A percentile compares a stretch with the other conserved stretches of the same genome.
Conservation (phyloP, 2,888 invertebrate genomes). For the Melieria omissa region DNA sequence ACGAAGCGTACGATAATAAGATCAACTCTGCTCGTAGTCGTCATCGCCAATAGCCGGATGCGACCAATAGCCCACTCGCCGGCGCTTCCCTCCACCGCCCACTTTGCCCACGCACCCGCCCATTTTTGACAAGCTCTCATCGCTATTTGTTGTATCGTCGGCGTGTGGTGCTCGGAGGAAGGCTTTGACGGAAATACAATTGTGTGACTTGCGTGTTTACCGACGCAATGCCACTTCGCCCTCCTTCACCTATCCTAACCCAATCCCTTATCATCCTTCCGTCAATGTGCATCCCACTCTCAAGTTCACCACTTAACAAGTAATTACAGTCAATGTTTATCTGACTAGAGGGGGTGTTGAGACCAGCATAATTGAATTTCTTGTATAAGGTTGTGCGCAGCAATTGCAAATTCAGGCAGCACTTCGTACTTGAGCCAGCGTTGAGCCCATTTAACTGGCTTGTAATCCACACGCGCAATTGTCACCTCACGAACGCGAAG, state of each 20-base stretch:
- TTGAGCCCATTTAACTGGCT: background rate
- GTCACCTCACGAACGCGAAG: constrained; percentile 2
- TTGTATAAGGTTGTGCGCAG: too few species aligned
- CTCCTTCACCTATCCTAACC: too few species aligned
- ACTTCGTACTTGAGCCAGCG: too few species aligned
- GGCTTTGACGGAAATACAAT: background rate
- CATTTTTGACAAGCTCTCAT: background rate
- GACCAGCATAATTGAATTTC: too few species aligned
- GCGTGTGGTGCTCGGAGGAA: background rate
- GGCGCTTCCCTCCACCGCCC: constrained; percentile 17
- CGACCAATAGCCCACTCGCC: background rate
- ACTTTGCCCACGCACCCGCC: constrained; percentile 22
- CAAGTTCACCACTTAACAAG: too few species aligned
- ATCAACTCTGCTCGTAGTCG: constrained; percentile 52
- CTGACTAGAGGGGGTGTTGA: too few species aligned
- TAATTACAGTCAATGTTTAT: too few species aligned
- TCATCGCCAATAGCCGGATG: background rate
- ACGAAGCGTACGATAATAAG: constrained; percentile 60
- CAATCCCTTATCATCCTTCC: too few species aligned
- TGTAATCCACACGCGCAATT: constrained; percentile 26
- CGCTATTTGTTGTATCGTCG: background rate
- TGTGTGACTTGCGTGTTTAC: too few species aligned
- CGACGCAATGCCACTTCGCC: too few species aligned
- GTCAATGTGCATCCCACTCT: too few species aligned
- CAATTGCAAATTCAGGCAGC: too few species aligned